phyloP scores from a whole-genome alignment of 2,113 vertebrate genomes.

The Pelecanoides urinatrix region DNA sequence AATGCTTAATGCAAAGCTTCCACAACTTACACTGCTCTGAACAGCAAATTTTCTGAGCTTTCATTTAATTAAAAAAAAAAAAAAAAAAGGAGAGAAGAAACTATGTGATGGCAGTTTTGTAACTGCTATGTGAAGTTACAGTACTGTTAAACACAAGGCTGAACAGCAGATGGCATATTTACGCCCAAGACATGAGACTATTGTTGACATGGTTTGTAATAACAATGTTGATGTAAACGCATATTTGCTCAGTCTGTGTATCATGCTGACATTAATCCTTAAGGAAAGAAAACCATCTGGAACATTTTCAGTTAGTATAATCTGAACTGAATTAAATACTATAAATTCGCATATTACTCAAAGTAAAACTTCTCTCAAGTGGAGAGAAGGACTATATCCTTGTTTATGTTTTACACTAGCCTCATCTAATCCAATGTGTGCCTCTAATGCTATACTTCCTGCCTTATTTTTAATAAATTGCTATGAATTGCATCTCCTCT shows the following conservation, averaged over 20 bases:
- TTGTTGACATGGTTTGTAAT: slow-evolving; percentile 38
- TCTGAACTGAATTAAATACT: background rate
- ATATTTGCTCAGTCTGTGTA: slow-evolving; percentile 6
- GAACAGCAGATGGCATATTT: slow-evolving; percentile 62
- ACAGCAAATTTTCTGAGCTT: background rate
- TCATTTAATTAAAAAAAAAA: background rate
- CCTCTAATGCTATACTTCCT: background rate
- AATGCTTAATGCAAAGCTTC: background rate
- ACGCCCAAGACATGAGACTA: background rate
- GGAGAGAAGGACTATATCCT: background rate
- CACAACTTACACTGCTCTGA: background rate
- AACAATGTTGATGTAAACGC: slow-evolving; percentile 32
- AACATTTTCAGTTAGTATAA: slow-evolving; percentile 3
- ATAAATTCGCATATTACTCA: background rate
- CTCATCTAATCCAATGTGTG: background rate
- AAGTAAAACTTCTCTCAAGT: background rate
- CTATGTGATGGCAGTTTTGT: background rate
- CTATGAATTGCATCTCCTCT: background rate
- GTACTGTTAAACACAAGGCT: slow-evolving; percentile 27
- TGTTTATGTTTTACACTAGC: background rate
- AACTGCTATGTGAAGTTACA: background rate
- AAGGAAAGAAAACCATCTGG: slow-evolving; percentile 35
- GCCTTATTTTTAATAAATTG: background rate
- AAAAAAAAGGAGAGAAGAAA: background rate
- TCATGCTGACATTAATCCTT: background rate